These are phyloP conservation scores for Anoura caudifer DNA, from an alignment of 2,113 vertebrate genomes.

Conservation along the genomic window DNA sequence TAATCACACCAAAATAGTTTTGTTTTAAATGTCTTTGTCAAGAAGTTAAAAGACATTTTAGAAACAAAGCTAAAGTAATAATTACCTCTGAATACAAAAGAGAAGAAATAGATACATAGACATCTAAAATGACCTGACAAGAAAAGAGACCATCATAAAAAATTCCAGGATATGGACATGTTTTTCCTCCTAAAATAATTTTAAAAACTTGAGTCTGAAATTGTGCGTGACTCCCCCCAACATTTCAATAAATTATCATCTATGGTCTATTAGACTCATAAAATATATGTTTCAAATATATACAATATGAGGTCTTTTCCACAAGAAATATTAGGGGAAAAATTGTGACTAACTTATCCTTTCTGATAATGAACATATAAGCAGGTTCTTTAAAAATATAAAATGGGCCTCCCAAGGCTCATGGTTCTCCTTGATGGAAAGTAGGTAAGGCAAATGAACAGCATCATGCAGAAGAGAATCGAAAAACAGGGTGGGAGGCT, in stretches of 20 bases:
- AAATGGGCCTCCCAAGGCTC: background rate
- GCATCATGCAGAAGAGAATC: background rate
- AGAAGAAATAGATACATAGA: background rate
- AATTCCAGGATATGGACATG: background rate
- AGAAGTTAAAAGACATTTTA: conserved; percentile 3
- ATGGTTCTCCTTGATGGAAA: background rate
- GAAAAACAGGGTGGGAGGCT: too few species aligned
- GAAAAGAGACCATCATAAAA: background rate
- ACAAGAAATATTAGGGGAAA: background rate
- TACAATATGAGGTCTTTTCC: background rate
- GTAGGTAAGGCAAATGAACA: background rate
- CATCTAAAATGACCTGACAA: background rate
- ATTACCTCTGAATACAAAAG: background rate
- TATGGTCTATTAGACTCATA: background rate
- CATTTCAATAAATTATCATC: conserved; percentile 13
- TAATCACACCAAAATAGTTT: background rate
- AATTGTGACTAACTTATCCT: background rate
- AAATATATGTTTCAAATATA: background rate
- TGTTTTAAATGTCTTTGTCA: conserved; percentile 2
- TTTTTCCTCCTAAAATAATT: background rate
- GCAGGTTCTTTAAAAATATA: background rate
- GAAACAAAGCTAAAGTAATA: background rate
- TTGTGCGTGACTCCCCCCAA: background rate
- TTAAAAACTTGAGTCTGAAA: background rate
- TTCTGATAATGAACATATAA: background rate